Base-by-base conservation (phyloP, 2,888 invertebrate species). In the Drosophila maculinotata region DNA sequence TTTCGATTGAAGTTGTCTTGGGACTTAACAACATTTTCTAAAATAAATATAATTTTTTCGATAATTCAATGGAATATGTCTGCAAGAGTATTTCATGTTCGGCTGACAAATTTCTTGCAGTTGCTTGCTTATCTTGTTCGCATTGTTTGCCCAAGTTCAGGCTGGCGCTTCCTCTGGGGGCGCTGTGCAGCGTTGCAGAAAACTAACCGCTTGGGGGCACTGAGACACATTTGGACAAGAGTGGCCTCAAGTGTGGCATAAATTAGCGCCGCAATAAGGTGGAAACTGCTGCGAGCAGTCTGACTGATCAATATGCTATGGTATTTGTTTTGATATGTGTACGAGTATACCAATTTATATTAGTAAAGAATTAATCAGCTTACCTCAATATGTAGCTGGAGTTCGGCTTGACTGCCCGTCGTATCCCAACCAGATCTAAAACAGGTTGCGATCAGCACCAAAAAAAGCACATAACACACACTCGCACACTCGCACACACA, bases 181-280 rank as follows among this genome's bases (percentile, higher is more conserved):
- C 33, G 23, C 38, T 76, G 72, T 31, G 65, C 76, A 72, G 66
- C 56, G 72, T 71, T 66, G 72, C 72, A 76, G 76, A 71, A 73
- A 76, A 71, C 59, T 26, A 69, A 35, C 41, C 68, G 62, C 69
- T 68, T 70, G 74, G 42, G 52, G 41, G 47, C 36, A 12, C 35
- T 31, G 49, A 60, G 49, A 63, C 30, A 49, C 35, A 39, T 64
- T 44, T 63, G 38, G 9, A 35, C 9, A 48, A 48, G 33, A 42
- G 30, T 53, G 48, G 53, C 64, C 70, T 52, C 47, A 53, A 26
- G 45, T 35, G 44, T 12, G 58, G 51, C 51, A 42, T 52, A 49
- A 48, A 59, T 68, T 35, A 58, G 69, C 33, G 25, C 20, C 36
- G 65, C 71, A 64, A 65, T 69, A 60, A n/a, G n/a, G 12, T 12